A percentile compares a stretch with the other conserved stretches of the same genome.
Conservation (phyloP, 2,888 invertebrate genomes). For the Unio delphinus region DNA sequence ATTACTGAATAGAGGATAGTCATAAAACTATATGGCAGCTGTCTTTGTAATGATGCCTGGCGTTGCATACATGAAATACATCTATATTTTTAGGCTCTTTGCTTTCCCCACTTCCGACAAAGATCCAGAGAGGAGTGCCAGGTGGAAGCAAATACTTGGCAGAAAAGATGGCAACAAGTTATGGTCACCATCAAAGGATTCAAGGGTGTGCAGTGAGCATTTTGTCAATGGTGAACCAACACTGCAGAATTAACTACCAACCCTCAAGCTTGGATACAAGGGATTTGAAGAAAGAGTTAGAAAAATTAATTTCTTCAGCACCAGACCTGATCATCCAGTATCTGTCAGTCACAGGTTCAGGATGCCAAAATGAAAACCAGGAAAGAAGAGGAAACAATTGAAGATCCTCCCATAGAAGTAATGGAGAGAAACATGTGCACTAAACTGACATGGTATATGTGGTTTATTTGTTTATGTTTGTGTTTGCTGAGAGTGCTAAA, state of each 20-base stretch:
- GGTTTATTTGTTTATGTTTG: no score
- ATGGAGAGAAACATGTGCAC: no score
- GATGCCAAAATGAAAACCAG: no score
- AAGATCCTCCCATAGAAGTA: no score
- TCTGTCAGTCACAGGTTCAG: no score
- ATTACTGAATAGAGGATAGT: no score
- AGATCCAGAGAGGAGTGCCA: slow-evolving; percentile 6
- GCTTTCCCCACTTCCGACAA: slow-evolving; percentile 22
- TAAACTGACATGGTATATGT: no score
- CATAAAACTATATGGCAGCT: no score
- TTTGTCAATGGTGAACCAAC: slow-evolving; percentile 29
- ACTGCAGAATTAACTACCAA: slow-evolving; percentile 16
- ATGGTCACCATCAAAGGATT: slow-evolving; percentile 27
- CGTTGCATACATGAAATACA: background rate
- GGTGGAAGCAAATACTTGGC: slow-evolving; percentile 26
- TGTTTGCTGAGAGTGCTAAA: no score
- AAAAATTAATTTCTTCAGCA: slow-evolving; percentile 8
- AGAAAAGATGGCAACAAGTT: slow-evolving; percentile 14
- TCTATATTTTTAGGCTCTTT: slow-evolving; percentile 19
- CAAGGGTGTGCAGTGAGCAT: slow-evolving; percentile 21
- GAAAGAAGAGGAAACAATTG: no score
- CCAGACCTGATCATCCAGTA: no score
- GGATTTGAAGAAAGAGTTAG: slow-evolving; percentile 16
- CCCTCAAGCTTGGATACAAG: slow-evolving; percentile 17
- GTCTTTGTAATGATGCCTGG: no score